Evolutionary conservation across 2,113 vertebrate species (phyloP), one percentile per base, ranked within the genome.

Genomic region (Nibea albiflora): DNA sequence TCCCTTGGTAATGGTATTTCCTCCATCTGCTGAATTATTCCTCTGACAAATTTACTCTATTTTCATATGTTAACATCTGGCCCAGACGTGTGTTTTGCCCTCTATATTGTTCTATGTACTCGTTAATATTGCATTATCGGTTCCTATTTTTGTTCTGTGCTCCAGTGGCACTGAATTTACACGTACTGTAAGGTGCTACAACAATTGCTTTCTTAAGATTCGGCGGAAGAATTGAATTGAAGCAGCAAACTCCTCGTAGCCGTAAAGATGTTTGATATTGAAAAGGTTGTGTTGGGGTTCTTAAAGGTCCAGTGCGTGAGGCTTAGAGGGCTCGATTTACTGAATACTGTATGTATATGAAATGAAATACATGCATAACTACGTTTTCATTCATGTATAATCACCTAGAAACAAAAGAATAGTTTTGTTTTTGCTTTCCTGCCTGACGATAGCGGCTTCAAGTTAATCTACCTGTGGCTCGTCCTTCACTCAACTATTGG

Each of bases 21-120:
- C 84, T 88, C 81, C 76, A 77, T 86, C 84, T 90, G 87, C 14
- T 86, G 76, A 90, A 79, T 86, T 84, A 81, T 76, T 86, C 63
- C 70, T 74, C 46, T 54, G 66, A 87, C 81, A 85, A 81, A 88
- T 85, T 60, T 52, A 67, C 68, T 86, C 39, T 60, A 49, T 84
- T 85, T 85, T 81, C 71, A 65, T 72, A 49, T 57, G 78, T 72
- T 86, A 81, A 85, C 88, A 93, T 90, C 78, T 81, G 88, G 84
- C 69, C 77, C 64, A 60, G 64, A 71, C 11, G 56, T 64, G 46
- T 39, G 47, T 78, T 84, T 62, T 57, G 50, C 26, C 20, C 12
- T 14, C 46, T 47, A 11, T 42, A 58, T 57, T 73, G 16, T 22
- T 47, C 60, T 39, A 0, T 70, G 68, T 22, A 20, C 50, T 69